A percentile compares a stretch with the other conserved stretches of the same genome.
Evolutionary conservation across 2,113 vertebrate genomes (phyloP).

Genomic region (Pimephales promelas): DNA sequence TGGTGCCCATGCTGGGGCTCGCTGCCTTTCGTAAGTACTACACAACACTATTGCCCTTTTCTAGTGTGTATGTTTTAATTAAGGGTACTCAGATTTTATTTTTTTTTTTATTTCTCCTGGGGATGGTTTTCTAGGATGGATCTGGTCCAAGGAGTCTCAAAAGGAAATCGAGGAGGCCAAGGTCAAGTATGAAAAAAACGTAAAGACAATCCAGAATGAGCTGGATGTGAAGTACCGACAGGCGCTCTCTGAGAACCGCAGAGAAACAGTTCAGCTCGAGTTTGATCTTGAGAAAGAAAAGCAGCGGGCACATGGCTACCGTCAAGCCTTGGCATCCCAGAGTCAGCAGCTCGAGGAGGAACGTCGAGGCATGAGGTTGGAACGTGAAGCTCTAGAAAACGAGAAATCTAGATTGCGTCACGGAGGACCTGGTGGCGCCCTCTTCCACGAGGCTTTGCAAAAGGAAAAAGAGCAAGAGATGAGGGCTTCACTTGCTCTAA

Average conservation of each 20-base stretch:
- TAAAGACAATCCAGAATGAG: conserved; percentile 75
- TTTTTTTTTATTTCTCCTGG: neutral
- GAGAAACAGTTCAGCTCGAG: conserved; percentile 81
- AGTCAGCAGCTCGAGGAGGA: conserved; percentile 86
- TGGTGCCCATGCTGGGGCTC: conserved; percentile 93
- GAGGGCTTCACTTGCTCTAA: conserved; percentile 76
- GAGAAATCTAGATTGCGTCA: conserved; percentile 78
- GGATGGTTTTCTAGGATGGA: conserved; percentile 82
- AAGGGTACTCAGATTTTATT: neutral
- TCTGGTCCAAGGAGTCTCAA: conserved; percentile 92
- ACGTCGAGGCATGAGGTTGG: conserved; percentile 81
- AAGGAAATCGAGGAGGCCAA: conserved; percentile 85
- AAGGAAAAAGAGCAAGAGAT: conserved; percentile 82
- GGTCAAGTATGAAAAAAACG: conserved; percentile 74
- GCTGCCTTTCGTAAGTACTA: conserved; percentile 91
- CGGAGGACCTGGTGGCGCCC: conserved; percentile 70
- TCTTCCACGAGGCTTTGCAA: conserved; percentile 74
- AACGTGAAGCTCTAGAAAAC: conserved; percentile 76
- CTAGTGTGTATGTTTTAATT: neutral
- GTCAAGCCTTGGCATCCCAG: conserved; percentile 86
- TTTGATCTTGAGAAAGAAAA: conserved; percentile 91
- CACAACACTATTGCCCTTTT: neutral
- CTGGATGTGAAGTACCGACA: conserved; percentile 85
- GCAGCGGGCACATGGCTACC: conserved; percentile 85
- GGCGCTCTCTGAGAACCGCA: conserved; percentile 81